Evolutionary conservation across 1,140 invertebrate species (phyloP).

Genomic region (Drosophila aff.): DNA sequence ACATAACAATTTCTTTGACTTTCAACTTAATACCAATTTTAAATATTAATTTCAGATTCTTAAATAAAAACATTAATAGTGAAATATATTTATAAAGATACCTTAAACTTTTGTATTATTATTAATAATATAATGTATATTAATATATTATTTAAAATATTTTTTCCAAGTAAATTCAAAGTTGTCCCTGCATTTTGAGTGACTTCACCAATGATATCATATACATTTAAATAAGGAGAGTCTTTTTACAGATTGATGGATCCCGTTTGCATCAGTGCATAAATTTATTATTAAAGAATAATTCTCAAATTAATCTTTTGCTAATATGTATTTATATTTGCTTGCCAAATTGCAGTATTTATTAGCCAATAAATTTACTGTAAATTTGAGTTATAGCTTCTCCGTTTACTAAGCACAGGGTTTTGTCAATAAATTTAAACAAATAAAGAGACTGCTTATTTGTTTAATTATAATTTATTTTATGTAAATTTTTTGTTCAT

Average conservation of each 20-base stretch:
- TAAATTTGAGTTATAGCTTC: not conserved
- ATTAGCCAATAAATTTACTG: not conserved
- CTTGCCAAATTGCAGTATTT: not conserved
- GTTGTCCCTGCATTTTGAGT: not conserved
- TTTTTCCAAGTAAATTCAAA: not conserved
- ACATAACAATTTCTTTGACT: too few relatives aligned
- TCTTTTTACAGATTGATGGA: not conserved
- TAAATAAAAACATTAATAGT: too few relatives aligned
- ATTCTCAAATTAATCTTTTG: not conserved
- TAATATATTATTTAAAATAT: not conserved
- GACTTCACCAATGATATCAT: not conserved
- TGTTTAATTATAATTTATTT: not conserved
- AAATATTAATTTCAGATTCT: too few relatives aligned
- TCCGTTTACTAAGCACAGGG: not conserved
- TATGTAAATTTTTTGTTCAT: not conserved
- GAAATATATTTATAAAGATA: too few relatives aligned
- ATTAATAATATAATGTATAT: too few relatives aligned
- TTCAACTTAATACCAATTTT: too few relatives aligned
- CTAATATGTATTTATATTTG: not conserved
- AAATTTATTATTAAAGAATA: conserved; percentile 2
- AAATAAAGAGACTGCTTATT: too few relatives aligned
- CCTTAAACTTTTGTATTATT: too few relatives aligned
- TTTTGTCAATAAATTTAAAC: not conserved
- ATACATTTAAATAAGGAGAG: too few relatives aligned
- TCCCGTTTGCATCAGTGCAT: not conserved